Evolutionary conservation across 1,140 invertebrate species (phyloP), one percentile per base, ranked within the genome.

Genomic region (Drosophila subobscura): DNA sequence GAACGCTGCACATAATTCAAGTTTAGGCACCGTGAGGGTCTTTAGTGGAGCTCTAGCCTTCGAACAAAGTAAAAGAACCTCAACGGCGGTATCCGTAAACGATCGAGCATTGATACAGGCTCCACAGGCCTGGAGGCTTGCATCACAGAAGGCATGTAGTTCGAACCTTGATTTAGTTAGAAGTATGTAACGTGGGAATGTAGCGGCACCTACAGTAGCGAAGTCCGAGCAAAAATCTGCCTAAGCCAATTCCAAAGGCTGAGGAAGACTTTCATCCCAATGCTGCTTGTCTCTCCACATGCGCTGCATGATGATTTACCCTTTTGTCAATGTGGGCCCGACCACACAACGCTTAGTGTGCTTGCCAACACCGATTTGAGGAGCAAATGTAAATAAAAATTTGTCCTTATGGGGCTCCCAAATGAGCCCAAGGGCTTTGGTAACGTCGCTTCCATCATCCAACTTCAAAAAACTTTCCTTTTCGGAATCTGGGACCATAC

Each of bases 401-500:
- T n/a, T 27, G 25, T 27, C 3, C 4, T 27, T 27, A n/a, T 44
- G 4, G 5, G 60, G 63, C 10, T 66, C 27, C 23, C 46, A 65
- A n/a, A 29, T 7, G 6, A 56, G 5, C 22, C 33, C 53, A 12
- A 66, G 49, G 5, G 63, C 51, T 33, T 66, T 66, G 40, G 46
- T 57, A 14, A 66, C 22, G 29, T 66, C 54, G 12, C 20, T 66
- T 1, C 54, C 54, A 40, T 66, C 63, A 27, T 57, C 8, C 16
- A 66, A 52, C 25, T 51, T 57, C 4, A 66, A 25, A 25, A 23
- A 16, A 14, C 25, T 23, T 20, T 52, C 49, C 8, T 46, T 42
- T n/a, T 57, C 53, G 92, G 91, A 0, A 0, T 27, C 4, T 27
- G 27, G 27, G 27, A 27, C 27, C 1, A 5, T 27, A 5, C 5